Base-by-base conservation (phyloP, 1,140 invertebrate genomes). In the Aporrectodea caliginosa region DNA sequence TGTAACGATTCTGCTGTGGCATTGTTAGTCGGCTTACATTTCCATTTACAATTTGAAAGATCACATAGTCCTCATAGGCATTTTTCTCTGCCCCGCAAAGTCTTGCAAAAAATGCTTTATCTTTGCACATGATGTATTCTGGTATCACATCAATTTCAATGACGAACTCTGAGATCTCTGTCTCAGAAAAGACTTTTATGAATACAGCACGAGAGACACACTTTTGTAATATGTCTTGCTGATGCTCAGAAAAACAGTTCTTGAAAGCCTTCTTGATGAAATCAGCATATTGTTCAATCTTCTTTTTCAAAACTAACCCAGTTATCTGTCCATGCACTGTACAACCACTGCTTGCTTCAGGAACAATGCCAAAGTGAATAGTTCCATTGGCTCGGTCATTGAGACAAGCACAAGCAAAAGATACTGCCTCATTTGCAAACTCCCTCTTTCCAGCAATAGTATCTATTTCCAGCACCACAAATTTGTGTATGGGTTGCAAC, bases 311-410 rank as follows among this genome's bases (percentile, higher is more conserved):
- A 71, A 1, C 14, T 0, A 71, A 32, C 12, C 58, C 69, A 6
- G 71, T 2, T 27, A 70, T 33, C 16, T 78, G 58, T 31, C 32
- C 77, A 78, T 69, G 43, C 22, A 58, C 43, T 12, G 43, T 58
- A 58, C 6, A 58, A 22, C 43, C 43, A 58, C 43, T 58, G 43
- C 43, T 72, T 12, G 14, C 31, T 32, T 72, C 27, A 29, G 70
- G 32, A 72, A 32, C n/a, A 69, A 78, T 35, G 29, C 77, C 77
- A 72, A 78, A 78, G 34, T 78, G 35, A 31, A 78, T 31, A 6
- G 77, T 78, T 33, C 27, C 77, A 78, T 78, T 78, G 6, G 68
- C 70, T 78, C 77, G 30, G 30, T 78, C 77, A 34, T 78, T 78
- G 58, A 78, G 35, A 30, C 77, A 78, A 31, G 68, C 77, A 71